Conservation (phyloP, 2,888 invertebrate species). For the Alloscopus bannaensis region DNA sequence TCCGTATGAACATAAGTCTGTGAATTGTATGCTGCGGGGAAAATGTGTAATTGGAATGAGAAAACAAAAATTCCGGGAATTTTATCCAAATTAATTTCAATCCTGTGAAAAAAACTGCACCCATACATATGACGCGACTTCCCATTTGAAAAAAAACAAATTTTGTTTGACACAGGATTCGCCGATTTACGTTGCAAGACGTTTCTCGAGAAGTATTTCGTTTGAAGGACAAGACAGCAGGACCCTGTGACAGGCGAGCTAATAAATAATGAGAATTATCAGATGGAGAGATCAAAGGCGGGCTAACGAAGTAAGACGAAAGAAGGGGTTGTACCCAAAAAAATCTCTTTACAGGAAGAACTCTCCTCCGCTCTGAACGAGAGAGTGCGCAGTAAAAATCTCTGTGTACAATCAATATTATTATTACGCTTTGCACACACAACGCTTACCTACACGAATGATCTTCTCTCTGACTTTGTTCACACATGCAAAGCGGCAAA, state of each 20-base stretch:
- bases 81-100: too few species aligned
- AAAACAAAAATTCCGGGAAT: too few species aligned
- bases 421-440: neutral
- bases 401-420: neutral
- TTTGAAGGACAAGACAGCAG: conserved; percentile 29
- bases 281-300: conserved; percentile 61
- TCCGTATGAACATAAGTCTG: too few species aligned
- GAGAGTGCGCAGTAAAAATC: conserved; percentile 4
- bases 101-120: too few species aligned
- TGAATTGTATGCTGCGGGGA: too few species aligned
- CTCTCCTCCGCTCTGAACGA: neutral
- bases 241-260: conserved; percentile 45
- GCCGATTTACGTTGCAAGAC: too few species aligned
- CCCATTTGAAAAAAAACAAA: too few species aligned
- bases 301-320: conserved; percentile 44
- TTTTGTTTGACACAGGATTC: too few species aligned
- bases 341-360: conserved; percentile 23
- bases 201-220: too few species aligned
- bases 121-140: too few species aligned
- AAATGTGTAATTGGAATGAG: too few species aligned
- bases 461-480: too few species aligned
- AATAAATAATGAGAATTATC: conserved; percentile 53
- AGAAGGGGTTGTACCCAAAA: conserved; percentile 27
- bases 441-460: neutral
- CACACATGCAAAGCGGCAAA: conserved; percentile 7